A percentile compares a stretch with the other conserved stretches of the same genome.
These are phyloP conservation scores for Tragelaphus strepsiceros DNA, from an alignment of 2,113 vertebrate genomes.

Conservation along the genomic window DNA sequence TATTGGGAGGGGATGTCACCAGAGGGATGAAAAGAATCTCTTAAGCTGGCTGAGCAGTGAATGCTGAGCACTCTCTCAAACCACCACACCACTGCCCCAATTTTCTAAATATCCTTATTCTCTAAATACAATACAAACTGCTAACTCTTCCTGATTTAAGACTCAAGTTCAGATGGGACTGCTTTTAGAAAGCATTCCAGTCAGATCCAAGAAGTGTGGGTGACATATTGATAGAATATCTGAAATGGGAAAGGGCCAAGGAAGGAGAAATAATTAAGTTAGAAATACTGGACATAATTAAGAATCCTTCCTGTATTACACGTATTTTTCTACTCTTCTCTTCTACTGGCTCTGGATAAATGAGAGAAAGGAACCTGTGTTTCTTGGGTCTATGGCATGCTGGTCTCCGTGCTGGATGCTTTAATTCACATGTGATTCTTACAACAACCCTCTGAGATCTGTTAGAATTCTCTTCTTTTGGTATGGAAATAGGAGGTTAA, in stretches of 20 bases:
- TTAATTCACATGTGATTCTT: not conserved
- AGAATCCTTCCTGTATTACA: not conserved
- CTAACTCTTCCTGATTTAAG: not conserved
- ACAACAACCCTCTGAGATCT: not conserved
- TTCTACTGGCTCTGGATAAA: not conserved
- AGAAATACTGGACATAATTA: not conserved
- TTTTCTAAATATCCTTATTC: not conserved
- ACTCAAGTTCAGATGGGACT: not conserved
- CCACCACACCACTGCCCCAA: not conserved
- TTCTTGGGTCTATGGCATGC: not conserved
- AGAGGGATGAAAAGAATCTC: not conserved
- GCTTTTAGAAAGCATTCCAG: not conserved
- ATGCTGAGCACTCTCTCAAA: not conserved
- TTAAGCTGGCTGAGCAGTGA: not conserved
- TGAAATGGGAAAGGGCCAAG: not conserved
- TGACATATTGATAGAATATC: not conserved
- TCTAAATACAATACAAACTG: not conserved
- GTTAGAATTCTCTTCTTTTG: not conserved
- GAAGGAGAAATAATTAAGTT: not conserved
- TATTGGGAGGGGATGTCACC: not conserved
- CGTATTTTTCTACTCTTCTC: not conserved
- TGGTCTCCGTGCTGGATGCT: not conserved
- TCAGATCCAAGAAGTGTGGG: not conserved
- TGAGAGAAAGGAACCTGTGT: not conserved
- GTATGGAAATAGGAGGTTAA: not conserved